Evolutionary conservation across 1,140 invertebrate species (phyloP).

Genomic region (Hesperophylax magnus): DNA sequence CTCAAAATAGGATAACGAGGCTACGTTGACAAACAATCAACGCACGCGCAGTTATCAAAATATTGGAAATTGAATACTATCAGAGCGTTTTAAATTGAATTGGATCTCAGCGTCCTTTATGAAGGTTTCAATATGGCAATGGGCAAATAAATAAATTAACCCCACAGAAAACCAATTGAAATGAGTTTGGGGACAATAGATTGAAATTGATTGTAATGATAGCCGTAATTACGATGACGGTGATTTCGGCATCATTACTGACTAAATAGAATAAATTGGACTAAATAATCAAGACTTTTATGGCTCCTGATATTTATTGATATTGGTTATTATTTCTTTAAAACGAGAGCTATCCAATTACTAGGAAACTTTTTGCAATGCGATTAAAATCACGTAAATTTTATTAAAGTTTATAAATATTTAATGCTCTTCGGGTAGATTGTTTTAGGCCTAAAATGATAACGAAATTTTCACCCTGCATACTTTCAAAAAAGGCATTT

Average conservation of each 20-base stretch:
- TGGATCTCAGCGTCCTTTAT: neutral
- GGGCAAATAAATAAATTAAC: constrained; percentile 15
- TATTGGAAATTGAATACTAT: no score
- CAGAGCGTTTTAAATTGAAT: no score
- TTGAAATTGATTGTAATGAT: constrained; percentile 21
- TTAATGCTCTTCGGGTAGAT: no score
- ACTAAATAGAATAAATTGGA: neutral
- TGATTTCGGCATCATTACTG: constrained; percentile 3
- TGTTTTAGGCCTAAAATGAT: no score
- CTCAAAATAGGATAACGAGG: no score
- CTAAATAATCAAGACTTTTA: constrained; percentile 13
- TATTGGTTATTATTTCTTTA: constrained; percentile 2
- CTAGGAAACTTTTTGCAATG: no score
- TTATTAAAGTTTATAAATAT: no score
- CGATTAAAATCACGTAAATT: no score
- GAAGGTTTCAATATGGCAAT: constrained; percentile 16
- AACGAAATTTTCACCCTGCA: no score
- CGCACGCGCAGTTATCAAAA: no score
- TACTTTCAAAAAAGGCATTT: no score
- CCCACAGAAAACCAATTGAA: constrained; percentile 5
- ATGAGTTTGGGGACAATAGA: constrained; percentile 1
- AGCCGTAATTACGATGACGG: constrained; percentile 18
- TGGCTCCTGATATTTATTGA: neutral
- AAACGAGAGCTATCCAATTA: neutral
- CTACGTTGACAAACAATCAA: no score